Conservation (phyloP, 2,888 invertebrate species). For the Metalampra italica region DNA sequence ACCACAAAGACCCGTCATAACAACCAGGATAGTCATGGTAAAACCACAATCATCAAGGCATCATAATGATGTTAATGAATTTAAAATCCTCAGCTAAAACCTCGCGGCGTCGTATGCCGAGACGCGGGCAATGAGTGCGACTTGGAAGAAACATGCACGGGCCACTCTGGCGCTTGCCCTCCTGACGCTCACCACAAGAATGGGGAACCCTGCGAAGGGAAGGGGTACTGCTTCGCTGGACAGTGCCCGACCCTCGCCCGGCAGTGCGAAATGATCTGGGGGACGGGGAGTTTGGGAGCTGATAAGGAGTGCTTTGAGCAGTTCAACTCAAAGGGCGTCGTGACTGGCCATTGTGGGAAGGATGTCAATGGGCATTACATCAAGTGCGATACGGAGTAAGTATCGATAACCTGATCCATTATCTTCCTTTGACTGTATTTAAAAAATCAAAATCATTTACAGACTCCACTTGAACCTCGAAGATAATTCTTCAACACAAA, state of each 20-base stretch:
- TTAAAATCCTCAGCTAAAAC: conserved; percentile 78
- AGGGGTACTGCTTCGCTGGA: conserved; percentile 95
- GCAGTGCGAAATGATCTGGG: conserved; percentile 97
- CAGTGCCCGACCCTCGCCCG: conserved; percentile 91
- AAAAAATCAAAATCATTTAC: no score
- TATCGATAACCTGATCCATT: conserved; percentile 21
- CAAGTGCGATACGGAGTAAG: conserved; percentile 93
- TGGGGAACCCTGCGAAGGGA: conserved; percentile 90
- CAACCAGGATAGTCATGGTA: no score
- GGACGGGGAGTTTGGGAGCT: conserved; percentile 88
- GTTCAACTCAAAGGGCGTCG: conserved; percentile 96
- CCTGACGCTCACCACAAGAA: conserved; percentile 94
- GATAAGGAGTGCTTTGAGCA: conserved; percentile 95
- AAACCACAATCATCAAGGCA: no score
- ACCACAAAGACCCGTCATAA: no score
- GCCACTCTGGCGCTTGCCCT: conserved; percentile 93
- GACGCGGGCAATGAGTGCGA: conserved; percentile 95
- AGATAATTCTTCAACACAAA: no score
- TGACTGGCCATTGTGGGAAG: conserved; percentile 97
- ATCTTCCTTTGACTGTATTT: no score
- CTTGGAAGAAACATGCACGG: conserved; percentile 95
- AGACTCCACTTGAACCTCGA: no score
- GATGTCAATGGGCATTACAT: conserved; percentile 85
- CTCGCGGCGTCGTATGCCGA: conserved; percentile 89
- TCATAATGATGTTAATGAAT: no score